Base-by-base conservation (phyloP, 2,888 invertebrate genomes). In the Dione juno region DNA sequence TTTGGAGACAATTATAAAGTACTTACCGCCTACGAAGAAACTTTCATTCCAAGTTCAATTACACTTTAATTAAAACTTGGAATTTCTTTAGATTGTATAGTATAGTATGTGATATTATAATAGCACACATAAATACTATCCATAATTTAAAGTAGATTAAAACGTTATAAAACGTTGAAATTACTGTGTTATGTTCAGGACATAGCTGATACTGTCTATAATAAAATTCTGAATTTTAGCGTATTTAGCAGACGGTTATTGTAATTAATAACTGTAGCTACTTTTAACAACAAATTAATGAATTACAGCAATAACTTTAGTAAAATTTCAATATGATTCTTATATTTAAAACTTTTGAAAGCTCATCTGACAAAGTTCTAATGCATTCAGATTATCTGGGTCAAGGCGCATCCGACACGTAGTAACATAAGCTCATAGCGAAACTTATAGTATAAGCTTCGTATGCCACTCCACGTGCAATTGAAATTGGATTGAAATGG, bases 371-470 rank as follows among this genome's bases (percentile, higher is more conserved):
- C 45, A 16, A 45, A 45, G 61, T 1, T 13, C 45, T 16, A 61
- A 28, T 61, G 28, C 61, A 61, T 61, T 45, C 61, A 45, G 28
- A 61, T 40, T 16, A 64, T 64, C 40, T 59, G 28, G 59, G 61
- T 59, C 59, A 61, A 67, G 59, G 67, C 52, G 52, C 61, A 43
- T 52, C 14, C 41, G 52, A 67, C 52, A 57, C 48, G 7, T 35
- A 61, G 61, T 43, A 61, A 61, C 35, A 61, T 61, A 21, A 52
- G 50, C 59, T 59, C 61, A 61, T 21, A 61, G 52, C 61, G 61
- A 3, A 45, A 52, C 67, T 67, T 61, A 67, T 61, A 41, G 52
- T 35, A 28, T 67, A 67, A 43, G 35, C 41, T 43, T 61, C 52
- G 14, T 52, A 37, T 40, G 64, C 10, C 19, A 40, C 40, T 16